Evolutionary conservation across 1,140 invertebrate species (phyloP), one percentile per base, ranked within the genome.

Genomic region (Ceratosolen solmsi): DNA sequence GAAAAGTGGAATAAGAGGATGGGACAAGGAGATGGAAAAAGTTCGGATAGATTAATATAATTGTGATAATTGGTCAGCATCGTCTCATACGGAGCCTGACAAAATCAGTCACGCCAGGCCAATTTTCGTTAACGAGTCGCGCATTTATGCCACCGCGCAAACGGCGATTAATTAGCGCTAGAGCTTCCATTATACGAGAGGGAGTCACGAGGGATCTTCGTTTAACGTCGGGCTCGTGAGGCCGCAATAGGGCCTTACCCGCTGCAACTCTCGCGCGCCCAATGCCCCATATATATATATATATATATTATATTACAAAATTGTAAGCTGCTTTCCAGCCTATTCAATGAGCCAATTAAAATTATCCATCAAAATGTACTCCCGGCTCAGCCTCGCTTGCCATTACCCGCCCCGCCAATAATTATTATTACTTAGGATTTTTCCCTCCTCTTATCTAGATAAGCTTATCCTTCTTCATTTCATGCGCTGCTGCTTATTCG

Each of bases 291-390:
- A 22, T 13, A 5, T 46, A 5, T 13, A 46, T 13, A 5, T 13
- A 46, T 41, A 58, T 27, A 72, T 49, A 41, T 68, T 68, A 68
- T 65, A 58, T 82, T 82, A 82, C 25, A 76, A 75, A 70, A 70
- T 82, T 82, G 71, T 71, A 54, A 76, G 63, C 73, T 82, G 54
- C 63, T 75, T 81, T 56, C 15, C 22, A 33, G 36, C 36, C 51
- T 58, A 78, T 78, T 78, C 75, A 78, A 82, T 36, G 81, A 82
- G 68, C 75, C 81, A 82, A 82, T 82, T 78, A 82, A 82, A 82
- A 82, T 60, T 78, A 82, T 78, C 56, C 81, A 30, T 72, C 80
- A 77, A 77, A 76, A 22, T 70, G 2, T 74, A 38, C 72, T n/a
- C 36, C 3, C 33, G 20, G 3, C 20, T 15, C 51, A 20, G 1